These are phyloP conservation scores for Lophotriccus pileatus DNA, from an alignment of 2,797 vertebrate species.

Conservation along the genomic window DNA sequence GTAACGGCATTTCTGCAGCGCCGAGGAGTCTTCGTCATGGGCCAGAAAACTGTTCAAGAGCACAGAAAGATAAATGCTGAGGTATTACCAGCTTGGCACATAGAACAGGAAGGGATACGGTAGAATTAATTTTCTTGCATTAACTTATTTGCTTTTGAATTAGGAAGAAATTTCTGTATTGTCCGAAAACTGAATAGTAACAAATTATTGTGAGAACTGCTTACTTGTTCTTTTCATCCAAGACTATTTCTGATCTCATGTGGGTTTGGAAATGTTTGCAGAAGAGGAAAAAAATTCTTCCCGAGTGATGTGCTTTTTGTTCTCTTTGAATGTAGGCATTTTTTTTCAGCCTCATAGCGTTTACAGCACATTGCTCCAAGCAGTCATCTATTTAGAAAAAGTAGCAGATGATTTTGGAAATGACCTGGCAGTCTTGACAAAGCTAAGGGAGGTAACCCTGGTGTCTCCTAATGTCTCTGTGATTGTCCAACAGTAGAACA, in stretches of 20 bases:
- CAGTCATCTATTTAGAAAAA: neutral
- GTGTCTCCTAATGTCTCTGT: neutral
- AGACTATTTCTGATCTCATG: constrained; percentile 4
- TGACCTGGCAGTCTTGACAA: neutral
- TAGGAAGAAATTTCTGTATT: constrained; percentile 6
- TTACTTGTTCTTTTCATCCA: neutral
- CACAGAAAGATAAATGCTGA: neutral
- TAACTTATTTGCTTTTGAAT: constrained; percentile 9
- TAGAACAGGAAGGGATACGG: neutral
- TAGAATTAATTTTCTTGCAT: constrained; percentile 8
- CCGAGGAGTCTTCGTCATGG: neutral
- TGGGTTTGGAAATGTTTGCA: neutral
- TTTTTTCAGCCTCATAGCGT: neutral
- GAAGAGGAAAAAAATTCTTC: neutral
- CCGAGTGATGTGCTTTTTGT: neutral
- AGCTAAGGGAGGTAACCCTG: neutral
- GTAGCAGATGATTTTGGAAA: neutral
- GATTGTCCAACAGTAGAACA: neutral
- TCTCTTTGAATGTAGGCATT: neutral
- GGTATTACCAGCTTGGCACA: neutral
- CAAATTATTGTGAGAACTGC: neutral
- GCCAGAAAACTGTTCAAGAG: neutral
- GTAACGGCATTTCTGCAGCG: neutral
- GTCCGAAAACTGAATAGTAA: neutral
- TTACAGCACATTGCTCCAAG: neutral